phyloP scores from a whole-genome alignment of 2,888 invertebrate genomes.

The Drosophila silvestris region DNA sequence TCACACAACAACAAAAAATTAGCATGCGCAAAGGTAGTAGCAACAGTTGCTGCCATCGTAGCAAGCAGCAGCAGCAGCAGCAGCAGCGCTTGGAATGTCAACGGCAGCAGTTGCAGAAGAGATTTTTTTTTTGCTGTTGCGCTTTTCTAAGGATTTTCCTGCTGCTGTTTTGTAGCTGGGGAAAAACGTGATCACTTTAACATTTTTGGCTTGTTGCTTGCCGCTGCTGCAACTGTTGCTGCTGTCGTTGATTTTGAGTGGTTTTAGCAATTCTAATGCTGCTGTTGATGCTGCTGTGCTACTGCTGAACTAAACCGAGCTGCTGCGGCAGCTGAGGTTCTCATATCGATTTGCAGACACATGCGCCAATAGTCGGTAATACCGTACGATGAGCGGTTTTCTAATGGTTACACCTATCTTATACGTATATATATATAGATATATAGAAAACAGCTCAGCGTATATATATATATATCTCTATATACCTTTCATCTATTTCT shows the following conservation, averaged over 20 bases:
- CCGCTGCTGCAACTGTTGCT: conserved; percentile 42
- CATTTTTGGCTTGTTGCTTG: conserved; percentile 76
- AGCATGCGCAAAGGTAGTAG: conserved; percentile 70
- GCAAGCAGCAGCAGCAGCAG: conserved; percentile 17
- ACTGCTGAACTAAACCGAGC: conserved; percentile 30
- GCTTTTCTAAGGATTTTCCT: conserved; percentile 64
- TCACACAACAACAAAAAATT: conserved; percentile 59
- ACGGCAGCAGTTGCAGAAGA: conserved; percentile 76
- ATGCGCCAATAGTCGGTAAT: conserved; percentile 51
- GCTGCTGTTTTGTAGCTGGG: conserved; percentile 47
- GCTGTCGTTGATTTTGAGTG: conserved; percentile 69
- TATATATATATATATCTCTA: neutral
- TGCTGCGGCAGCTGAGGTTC: conserved; percentile 41
- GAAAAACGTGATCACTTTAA: conserved; percentile 84
- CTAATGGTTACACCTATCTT: conserved; percentile 49
- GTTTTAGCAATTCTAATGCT: conserved; percentile 81
- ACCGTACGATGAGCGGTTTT: conserved; percentile 72
- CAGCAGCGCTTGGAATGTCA: conserved; percentile 72
- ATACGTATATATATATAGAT: neutral
- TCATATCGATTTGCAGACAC: conserved; percentile 52
- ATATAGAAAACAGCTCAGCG: neutral
- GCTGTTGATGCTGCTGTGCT: conserved; percentile 43
- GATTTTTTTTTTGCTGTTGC: conserved; percentile 52
- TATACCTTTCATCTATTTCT: conserved; percentile 7
- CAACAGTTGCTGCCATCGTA: conserved; percentile 10